Base-by-base conservation (phyloP, 2,888 invertebrate species). In the Eupithecia centaureata region DNA sequence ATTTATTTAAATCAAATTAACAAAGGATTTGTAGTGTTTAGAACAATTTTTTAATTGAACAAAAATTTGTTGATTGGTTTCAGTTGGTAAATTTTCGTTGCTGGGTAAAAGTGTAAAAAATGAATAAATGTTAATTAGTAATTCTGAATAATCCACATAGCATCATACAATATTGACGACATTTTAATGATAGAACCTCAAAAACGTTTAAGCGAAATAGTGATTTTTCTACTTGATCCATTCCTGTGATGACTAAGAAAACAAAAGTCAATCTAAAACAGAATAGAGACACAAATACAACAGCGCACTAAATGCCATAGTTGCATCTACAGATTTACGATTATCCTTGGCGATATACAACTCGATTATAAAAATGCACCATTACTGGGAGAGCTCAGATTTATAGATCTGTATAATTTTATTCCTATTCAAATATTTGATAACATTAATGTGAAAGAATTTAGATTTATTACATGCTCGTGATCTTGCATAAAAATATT, bases 261-360 rank as follows among this genome's bases (percentile, higher is more conserved):
- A 90, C 87, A 88, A 87, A 88, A 86, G 84, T 79, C 77, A 73
- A 78, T 81, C 47, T 22, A 80, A 82, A 85, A 82, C 76, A 76
- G 83, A 86, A 87, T 86, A 87, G 84, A 84, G 82, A n/a, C 30
- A 30, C 30, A 30, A 56, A 30, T 56, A n/a, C n/a, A 56, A 27
- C 82, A 81, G 83, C 80, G 77, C 81, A 82, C 82, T 86, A 83
- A 83, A 86, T 84, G 81, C 78, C 80, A 86, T 88, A 85, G 86
- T 83, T 79, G 79, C 80, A 81, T 81, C 82, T 81, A 86, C 82
- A 84, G 68, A 84, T 88, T 88, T 88, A 89, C 86, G 85, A 86
- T 85, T 80, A 81, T 80, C 79, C 80, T 76, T 68, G 73, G 74
- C 81, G 82, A 82, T 82, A 82, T 82, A 77, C 79, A 82, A 85